Percentiles rank a stretch among this genome's conserved stretches.
Conservation (phyloP, 53 echinoderm and acorn worm species). For the Arbacia lixula region DNA sequence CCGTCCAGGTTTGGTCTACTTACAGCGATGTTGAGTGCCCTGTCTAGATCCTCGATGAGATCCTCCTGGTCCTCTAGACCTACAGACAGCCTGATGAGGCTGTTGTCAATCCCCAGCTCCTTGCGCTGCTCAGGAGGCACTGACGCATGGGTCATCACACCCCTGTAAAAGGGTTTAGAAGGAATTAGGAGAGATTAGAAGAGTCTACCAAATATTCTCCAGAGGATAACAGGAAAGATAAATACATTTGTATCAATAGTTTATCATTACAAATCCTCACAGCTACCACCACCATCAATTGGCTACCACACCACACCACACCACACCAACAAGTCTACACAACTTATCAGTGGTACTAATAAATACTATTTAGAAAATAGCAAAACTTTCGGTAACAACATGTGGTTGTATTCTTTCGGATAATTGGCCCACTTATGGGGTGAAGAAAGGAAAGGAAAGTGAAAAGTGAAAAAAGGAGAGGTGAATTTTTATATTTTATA, state of each 20-base stretch:
- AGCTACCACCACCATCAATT: no score
- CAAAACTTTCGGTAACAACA: no score
- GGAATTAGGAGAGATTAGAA: neutral
- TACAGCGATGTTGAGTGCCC: conserved; percentile 84
- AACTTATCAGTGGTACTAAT: no score
- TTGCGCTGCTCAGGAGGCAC: conserved; percentile 83
- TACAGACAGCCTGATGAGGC: conserved; percentile 84
- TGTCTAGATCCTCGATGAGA: conserved; percentile 74
- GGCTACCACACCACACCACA: neutral
- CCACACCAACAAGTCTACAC: no score
- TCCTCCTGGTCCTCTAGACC: conserved; percentile 86
- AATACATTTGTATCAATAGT: neutral
- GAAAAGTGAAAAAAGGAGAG: neutral
- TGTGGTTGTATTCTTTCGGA: no score
- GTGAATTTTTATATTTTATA: no score
- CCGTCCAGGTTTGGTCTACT: no score
- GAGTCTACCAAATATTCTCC: neutral
- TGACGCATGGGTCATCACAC: conserved; percentile 95
- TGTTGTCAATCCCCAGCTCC: conserved; percentile 84
- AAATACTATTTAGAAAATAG: no score
- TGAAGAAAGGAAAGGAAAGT: conserved; percentile 3
- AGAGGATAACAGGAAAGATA: neutral
- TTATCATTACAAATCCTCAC: no score
- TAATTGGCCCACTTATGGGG: no score
- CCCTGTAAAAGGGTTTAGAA: conserved; percentile 33